These are phyloP conservation scores for Brassicogethes aeneus DNA, from an alignment of 2,888 invertebrate genomes.

Conservation along the genomic window DNA sequence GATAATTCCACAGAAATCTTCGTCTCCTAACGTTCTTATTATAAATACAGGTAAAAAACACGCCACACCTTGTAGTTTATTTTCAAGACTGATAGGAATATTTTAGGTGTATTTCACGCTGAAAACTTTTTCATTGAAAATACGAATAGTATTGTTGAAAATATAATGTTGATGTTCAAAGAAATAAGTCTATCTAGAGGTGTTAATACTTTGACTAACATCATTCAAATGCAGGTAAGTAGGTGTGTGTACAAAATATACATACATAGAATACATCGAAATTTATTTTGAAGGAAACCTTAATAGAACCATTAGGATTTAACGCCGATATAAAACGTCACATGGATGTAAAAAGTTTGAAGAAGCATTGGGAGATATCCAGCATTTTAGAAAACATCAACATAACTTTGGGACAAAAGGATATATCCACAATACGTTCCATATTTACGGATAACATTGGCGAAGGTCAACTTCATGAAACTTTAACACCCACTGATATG, in stretches of 20 bases:
- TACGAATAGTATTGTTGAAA: constrained; percentile 52
- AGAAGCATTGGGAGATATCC: constrained; percentile 48
- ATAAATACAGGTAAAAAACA: constrained; percentile 55
- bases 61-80: neutral
- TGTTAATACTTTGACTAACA: constrained; percentile 63
- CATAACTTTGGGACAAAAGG: constrained; percentile 65
- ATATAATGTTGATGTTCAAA: constrained; percentile 59
- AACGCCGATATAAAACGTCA: constrained; percentile 65
- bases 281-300: constrained; percentile 51
- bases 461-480: constrained; percentile 48
- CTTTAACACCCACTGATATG: constrained; percentile 31
- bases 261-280: neutral
- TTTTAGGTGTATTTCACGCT: constrained; percentile 60
- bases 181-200: constrained; percentile 60
- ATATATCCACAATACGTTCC: constrained; percentile 60
- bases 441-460: constrained; percentile 66
- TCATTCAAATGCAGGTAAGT: constrained; percentile 60
- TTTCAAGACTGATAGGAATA: neutral
- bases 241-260: constrained; percentile 1
- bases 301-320: constrained; percentile 63
- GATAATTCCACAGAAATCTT: constrained; percentile 69
- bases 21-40: constrained; percentile 66
- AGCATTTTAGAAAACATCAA: constrained; percentile 57
- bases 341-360: constrained; percentile 42
- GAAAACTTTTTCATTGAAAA: constrained; percentile 64